These are phyloP conservation scores for Genyomyrus donnyi DNA, from an alignment of 2,113 vertebrate genomes.

Conservation along the genomic window DNA sequence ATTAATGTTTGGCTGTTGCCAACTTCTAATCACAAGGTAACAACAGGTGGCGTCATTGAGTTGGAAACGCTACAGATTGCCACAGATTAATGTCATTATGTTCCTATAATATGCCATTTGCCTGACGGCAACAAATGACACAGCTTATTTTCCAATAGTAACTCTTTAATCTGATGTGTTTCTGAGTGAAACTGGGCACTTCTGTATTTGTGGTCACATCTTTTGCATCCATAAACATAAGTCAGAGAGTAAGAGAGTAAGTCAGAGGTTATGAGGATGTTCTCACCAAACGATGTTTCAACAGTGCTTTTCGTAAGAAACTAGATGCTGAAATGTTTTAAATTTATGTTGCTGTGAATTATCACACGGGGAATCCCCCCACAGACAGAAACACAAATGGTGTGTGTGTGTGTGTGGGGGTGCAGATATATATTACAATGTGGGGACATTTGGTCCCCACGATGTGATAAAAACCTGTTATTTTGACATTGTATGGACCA, in stretches of 20 bases:
- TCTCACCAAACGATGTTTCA: not conserved
- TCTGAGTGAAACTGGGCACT: not conserved
- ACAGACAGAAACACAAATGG: not conserved
- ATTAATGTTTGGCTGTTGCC: not conserved
- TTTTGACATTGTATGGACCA: not conserved
- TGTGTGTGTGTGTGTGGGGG: not conserved
- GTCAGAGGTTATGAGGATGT: not conserved
- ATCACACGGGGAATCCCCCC: not conserved
- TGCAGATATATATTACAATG: not conserved
- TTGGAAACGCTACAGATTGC: not conserved
- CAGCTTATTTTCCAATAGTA: not conserved
- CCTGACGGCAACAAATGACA: not conserved
- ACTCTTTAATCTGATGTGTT: not conserved
- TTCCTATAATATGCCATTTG: not conserved
- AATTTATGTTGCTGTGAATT: not conserved
- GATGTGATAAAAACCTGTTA: not conserved
- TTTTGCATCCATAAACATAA: not conserved
- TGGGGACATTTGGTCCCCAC: not conserved
- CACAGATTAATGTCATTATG: not conserved
- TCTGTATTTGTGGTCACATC: not conserved
- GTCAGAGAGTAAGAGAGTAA: not conserved
- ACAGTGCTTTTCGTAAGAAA: not conserved
- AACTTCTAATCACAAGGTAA: not conserved
- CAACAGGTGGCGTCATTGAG: constrained; percentile 22
- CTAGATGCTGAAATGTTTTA: not conserved